Base-by-base conservation (phyloP, 1,140 invertebrate species). In the Aphis craccivora region DNA sequence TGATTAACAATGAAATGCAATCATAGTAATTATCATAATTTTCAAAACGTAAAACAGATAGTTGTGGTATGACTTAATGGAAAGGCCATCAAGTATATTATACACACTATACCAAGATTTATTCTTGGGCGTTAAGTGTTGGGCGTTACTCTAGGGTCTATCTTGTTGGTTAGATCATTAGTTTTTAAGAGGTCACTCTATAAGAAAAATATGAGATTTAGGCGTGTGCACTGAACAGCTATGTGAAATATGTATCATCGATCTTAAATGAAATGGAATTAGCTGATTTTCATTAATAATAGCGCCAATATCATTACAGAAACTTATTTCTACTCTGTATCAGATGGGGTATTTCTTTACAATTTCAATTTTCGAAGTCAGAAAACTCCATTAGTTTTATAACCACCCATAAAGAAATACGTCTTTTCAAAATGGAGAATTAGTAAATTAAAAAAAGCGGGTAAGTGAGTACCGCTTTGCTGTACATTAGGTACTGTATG, bases 81-180 rank as follows among this genome's bases (percentile, higher is more conserved):
- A 76, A 76, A 76, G n/a, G 9, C 60, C 30, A 76, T 76, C 60
- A n/a, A 76, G 60, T 76, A 76, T 67, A 67, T 67, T 67, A 67
- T n/a, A 76, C n/a, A n/a, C 60, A 76, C n/a, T 76, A 76, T 14
- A 84, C 83, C 1, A 48, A 48, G 43, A 87, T 87, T 87, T 87
- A 45, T 87, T 87, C 30, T 87, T n/a, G 60, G 60, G 40, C 4
- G 40, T 87, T 87, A 87, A 87, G 84, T 87, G 40, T 45, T 87
- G 40, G 84, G 84, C 40, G 40, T 43, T 48, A 48, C 40, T 87
- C 43, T 87, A 87, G n/a, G n/a, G 60, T 76, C 60, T n/a, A 76
- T 76, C 30, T n/a, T 76, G 40, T 87, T 25, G 5, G 84, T 87
- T 87, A 20, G 30, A 87, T 45, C 84, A 45, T 87, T 43, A 45